These are phyloP conservation scores for Terrapene triunguis DNA, from an alignment of 2,113 vertebrate genomes.

Conservation along the genomic window DNA sequence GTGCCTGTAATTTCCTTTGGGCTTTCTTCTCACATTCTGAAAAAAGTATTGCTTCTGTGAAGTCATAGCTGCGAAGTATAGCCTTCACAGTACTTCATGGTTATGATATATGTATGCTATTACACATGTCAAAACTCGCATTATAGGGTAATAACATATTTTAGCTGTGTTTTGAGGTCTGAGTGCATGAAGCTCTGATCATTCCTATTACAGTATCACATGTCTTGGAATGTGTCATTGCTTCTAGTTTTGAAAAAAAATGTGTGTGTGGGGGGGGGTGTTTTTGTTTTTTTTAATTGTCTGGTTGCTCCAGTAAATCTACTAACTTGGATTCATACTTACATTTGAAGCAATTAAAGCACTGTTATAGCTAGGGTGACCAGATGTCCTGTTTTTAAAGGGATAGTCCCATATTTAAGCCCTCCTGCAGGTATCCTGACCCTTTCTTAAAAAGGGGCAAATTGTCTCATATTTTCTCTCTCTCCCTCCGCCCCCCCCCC, in stretches of 20 bases:
- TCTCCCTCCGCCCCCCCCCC: accelerated
- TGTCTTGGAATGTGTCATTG: background rate
- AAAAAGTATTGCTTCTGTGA: background rate
- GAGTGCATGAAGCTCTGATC: background rate
- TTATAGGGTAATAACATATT: background rate
- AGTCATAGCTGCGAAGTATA: background rate
- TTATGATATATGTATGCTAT: background rate
- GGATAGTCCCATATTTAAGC: too few species aligned
- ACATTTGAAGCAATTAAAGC: background rate
- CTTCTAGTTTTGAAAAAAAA: background rate
- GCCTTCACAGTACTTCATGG: background rate
- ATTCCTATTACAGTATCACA: background rate
- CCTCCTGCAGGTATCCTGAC: too few species aligned
- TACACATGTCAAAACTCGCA: background rate
- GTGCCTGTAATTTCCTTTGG: background rate
- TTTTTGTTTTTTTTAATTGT: background rate
- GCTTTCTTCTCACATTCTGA: background rate
- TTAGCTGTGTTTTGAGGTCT: background rate
- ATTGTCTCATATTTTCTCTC: too few species aligned
- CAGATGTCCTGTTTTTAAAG: too few species aligned
- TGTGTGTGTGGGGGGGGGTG: too few species aligned
- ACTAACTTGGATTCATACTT: background rate
- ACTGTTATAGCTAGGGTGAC: background rate
- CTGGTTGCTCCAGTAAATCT: background rate
- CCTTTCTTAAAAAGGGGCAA: too few species aligned